Percentiles rank a stretch among this genome's conserved stretches.
Evolutionary conservation across 2,113 vertebrate species (phyloP).

Genomic region (Rhagologus leucostigma): DNA sequence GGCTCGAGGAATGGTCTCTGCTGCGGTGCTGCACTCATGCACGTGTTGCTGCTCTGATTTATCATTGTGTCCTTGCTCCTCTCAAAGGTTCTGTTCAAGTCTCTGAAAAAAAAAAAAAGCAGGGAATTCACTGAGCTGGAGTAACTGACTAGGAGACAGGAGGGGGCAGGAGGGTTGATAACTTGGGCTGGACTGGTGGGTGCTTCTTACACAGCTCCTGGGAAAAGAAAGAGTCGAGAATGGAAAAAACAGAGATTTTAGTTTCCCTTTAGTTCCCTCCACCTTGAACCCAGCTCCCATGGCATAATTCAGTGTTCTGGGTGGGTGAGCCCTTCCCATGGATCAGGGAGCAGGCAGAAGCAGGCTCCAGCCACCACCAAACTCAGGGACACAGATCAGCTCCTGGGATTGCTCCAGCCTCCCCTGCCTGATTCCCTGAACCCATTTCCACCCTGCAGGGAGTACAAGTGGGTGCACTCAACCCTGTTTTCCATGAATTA

Average conservation of each 20-base stretch:
- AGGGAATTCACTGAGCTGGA: background rate
- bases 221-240: background rate
- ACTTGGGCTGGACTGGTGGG: background rate
- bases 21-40: background rate
- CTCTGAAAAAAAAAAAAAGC: background rate
- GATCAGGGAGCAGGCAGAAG: background rate
- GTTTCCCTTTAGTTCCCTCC: background rate
- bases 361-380: background rate
- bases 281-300: fast-evolving
- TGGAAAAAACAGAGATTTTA: background rate
- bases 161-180: background rate
- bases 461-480: background rate
- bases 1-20: background rate
- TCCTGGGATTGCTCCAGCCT: background rate
- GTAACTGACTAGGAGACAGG: background rate
- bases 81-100: background rate
- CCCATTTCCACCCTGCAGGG: background rate
- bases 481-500: background rate
- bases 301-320: fast-evolving
- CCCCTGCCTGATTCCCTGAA: background rate
- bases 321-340: background rate
- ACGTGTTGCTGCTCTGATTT: background rate
- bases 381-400: background rate
- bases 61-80: background rate
- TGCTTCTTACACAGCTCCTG: background rate